A percentile compares a stretch with the other conserved stretches of the same genome.
Evolutionary conservation across 2,888 invertebrate species (phyloP).

Genomic region (Nysson spinosus): DNA sequence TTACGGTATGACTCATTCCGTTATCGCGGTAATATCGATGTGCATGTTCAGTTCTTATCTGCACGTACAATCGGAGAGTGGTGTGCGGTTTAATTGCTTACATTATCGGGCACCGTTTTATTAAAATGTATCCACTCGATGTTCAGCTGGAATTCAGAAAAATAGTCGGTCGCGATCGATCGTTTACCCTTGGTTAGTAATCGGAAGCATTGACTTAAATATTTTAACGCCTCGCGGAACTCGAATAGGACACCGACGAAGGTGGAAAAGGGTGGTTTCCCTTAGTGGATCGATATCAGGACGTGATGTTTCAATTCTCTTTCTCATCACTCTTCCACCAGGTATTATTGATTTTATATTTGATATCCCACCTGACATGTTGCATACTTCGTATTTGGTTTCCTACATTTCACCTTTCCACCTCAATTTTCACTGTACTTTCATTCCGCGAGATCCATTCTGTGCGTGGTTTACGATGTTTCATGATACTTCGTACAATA

Average conservation of each 20-base stretch:
- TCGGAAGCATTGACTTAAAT: slow-evolving; percentile 59
- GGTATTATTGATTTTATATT: background rate
- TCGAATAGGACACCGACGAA: background rate
- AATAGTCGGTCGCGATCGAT: slow-evolving; percentile 63
- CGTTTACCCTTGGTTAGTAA: slow-evolving; percentile 40
- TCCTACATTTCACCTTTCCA: background rate
- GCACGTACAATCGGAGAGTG: slow-evolving; percentile 23
- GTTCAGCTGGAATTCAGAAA: slow-evolving; percentile 56
- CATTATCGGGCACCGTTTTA: slow-evolving; percentile 49
- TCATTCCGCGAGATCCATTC: background rate
- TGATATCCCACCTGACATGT: slow-evolving; percentile 13
- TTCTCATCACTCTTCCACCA: background rate
- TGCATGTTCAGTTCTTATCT: slow-evolving; percentile 36
- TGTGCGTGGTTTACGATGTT: background rate
- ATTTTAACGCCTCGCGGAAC: slow-evolving; percentile 51
- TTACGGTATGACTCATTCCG: slow-evolving; percentile 47
- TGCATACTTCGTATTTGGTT: slow-evolving; percentile 1
- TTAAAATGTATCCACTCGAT: slow-evolving; percentile 39
- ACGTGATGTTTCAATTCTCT: background rate
- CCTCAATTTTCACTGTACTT: no score
- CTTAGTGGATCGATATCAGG: background rate
- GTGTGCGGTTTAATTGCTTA: slow-evolving; percentile 39
- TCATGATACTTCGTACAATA: no score
- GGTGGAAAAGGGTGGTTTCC: slow-evolving; percentile 13
- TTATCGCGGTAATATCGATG: slow-evolving; percentile 33